Evolutionary conservation across 2,113 vertebrate species (phyloP).

Genomic region (Chlamydotis undulata): DNA sequence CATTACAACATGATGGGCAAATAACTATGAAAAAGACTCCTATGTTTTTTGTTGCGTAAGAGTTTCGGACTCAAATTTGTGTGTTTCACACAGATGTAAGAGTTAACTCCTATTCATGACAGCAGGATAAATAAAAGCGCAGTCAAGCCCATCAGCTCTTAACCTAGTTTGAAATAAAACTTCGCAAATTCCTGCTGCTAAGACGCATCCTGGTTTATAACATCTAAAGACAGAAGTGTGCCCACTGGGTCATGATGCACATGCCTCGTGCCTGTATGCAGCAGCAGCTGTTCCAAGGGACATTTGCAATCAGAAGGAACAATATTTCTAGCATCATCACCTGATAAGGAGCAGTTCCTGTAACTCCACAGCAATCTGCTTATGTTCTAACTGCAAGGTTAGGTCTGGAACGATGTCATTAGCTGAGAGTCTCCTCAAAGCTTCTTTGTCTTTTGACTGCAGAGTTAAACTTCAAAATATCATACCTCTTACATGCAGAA

Average conservation of each 20-base stretch:
- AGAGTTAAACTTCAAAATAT: neutral
- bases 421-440: neutral
- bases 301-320: neutral
- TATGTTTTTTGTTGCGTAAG: neutral
- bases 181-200: neutral
- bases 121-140: neutral
- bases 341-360: neutral
- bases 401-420: neutral
- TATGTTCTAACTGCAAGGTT: neutral
- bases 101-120: neutral
- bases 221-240: neutral
- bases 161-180: neutral
- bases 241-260: neutral
- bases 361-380: neutral
- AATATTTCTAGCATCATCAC: neutral
- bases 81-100: neutral
- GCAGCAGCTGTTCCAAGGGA: neutral
- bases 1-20: neutral
- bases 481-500: neutral
- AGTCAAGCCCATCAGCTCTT: neutral
- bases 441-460: neutral
- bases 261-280: rapidly evolving
- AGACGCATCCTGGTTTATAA: neutral
- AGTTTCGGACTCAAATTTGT: neutral
- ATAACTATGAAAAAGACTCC: neutral